phyloP scores from a whole-genome alignment of 2,797 vertebrate species.

The Enoplosus armatus region DNA sequence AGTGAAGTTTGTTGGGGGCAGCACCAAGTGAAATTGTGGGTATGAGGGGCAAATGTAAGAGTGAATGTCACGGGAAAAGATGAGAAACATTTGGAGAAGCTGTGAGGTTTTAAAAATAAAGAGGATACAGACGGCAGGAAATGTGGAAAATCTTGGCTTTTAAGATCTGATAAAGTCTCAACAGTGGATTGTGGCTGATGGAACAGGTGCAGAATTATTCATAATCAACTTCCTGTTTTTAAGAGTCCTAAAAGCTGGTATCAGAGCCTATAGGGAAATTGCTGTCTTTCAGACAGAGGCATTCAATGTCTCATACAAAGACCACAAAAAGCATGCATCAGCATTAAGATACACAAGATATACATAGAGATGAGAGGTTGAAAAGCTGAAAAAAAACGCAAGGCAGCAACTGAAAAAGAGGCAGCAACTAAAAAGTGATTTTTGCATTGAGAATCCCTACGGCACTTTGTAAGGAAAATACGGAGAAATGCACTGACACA shows the following conservation, averaged over 20 bases:
- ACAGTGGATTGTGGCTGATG: conserved; percentile 28
- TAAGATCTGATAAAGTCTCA: conserved; percentile 27
- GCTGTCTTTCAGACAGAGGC: conserved; percentile 23
- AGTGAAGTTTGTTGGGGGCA: conserved; percentile 12
- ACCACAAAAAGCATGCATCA: conserved; percentile 36
- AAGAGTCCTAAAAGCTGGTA: conserved; percentile 40
- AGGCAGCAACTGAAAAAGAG: not conserved
- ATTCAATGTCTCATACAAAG: conserved; percentile 43
- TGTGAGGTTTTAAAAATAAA: conserved; percentile 15
- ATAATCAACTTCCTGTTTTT: conserved; percentile 41
- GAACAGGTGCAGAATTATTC: conserved; percentile 47
- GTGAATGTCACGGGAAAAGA: conserved; percentile 5
- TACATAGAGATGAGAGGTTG: conserved; percentile 23
- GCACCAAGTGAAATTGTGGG: conserved; percentile 10
- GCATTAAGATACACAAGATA: conserved; percentile 19
- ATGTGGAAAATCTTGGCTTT: conserved; percentile 14
- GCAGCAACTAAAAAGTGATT: not conserved
- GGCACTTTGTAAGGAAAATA: conserved; percentile 6
- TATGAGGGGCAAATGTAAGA: conserved; percentile 9
- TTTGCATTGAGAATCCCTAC: conserved; percentile 1
- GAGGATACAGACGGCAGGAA: not conserved
- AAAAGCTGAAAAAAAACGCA: conserved; percentile 13
- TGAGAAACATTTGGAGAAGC: not conserved
- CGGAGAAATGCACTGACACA: conserved; percentile 10
- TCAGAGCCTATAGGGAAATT: conserved; percentile 31